phyloP scores from a whole-genome alignment of 92 coral and sea anemone species.

The Palythoa grandis region DNA sequence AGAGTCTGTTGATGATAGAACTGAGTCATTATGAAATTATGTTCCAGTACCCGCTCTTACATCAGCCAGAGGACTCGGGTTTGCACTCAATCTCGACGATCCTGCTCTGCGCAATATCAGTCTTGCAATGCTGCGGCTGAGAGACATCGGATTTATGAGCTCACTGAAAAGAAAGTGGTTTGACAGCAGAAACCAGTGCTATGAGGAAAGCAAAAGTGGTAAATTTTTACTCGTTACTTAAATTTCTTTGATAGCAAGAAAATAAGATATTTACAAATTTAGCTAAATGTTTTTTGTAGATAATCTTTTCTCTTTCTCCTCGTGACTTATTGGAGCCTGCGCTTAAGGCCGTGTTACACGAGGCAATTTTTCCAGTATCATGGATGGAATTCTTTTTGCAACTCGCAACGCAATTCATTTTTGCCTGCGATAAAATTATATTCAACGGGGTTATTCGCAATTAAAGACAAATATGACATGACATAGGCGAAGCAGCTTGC shows the following conservation, averaged over 20 bases:
- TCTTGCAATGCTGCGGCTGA: slow-evolving; percentile 63
- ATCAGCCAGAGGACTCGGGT: slow-evolving; percentile 63
- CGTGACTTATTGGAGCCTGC: too few relatives aligned
- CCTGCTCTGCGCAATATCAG: slow-evolving; percentile 62
- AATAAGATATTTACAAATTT: not conserved
- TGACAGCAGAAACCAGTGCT: slow-evolving; percentile 65
- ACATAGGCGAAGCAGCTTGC: too few relatives aligned
- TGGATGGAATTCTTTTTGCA: too few relatives aligned
- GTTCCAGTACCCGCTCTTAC: slow-evolving; percentile 62
- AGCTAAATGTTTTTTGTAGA: too few relatives aligned
- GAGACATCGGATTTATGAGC: slow-evolving; percentile 67
- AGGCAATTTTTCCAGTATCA: too few relatives aligned
- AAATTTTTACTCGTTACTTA: too few relatives aligned
- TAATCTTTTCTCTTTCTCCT: too few relatives aligned
- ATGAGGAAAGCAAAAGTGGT: slow-evolving; percentile 34
- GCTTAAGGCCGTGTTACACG: too few relatives aligned
- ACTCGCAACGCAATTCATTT: too few relatives aligned
- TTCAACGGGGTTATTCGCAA: too few relatives aligned
- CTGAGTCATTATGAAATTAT: not conserved
- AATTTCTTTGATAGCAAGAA: not conserved
- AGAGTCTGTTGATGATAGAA: not conserved
- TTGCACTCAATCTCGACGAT: slow-evolving; percentile 65
- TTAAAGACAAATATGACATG: too few relatives aligned
- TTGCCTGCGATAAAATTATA: too few relatives aligned
- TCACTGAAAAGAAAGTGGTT: slow-evolving; percentile 76